Percentiles rank a stretch among this genome's conserved stretches.
Conservation (phyloP, 2,888 invertebrate species). For the Torymus aiolomorphi region DNA sequence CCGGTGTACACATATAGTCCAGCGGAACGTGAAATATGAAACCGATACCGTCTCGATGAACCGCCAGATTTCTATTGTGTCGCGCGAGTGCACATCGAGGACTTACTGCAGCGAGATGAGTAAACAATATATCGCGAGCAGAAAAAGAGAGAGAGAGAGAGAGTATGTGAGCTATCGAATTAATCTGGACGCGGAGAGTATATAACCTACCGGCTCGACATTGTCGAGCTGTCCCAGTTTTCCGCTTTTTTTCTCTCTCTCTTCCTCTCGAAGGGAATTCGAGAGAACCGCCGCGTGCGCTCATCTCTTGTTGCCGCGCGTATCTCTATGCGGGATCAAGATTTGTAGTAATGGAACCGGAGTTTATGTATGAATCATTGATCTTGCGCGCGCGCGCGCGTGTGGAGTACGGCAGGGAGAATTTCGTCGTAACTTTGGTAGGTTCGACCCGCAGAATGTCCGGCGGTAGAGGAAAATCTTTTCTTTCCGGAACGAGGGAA, state of each 20-base stretch:
- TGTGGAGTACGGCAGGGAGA: not conserved
- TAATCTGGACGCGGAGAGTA: constrained; percentile 33
- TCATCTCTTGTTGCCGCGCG: not conserved
- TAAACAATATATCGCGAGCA: constrained; percentile 32
- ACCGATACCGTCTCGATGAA: constrained; percentile 62
- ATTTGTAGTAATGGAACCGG: constrained; percentile 33
- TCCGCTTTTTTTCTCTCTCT: not conserved
- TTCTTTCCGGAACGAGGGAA: too few species aligned
- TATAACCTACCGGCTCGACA: not conserved
- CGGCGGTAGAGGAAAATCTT: too few species aligned
- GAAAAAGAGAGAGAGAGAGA: not conserved
- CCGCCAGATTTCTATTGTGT: constrained; percentile 59
- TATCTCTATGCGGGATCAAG: constrained; percentile 33
- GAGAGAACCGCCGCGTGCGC: constrained; percentile 24
- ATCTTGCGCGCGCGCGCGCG: not conserved
- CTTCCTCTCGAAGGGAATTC: not conserved
- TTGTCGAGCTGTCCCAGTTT: not conserved
- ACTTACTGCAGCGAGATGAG: constrained; percentile 19
- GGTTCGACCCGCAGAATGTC: too few species aligned
- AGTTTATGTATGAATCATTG: constrained; percentile 37
- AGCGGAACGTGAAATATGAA: constrained; percentile 66
- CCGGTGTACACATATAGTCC: constrained; percentile 48
- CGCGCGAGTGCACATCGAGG: constrained; percentile 8
- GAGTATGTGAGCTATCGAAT: constrained; percentile 25
- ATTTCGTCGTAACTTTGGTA: constrained; percentile 12